A percentile compares a stretch with the other conserved stretches of the same genome.
Conservation (phyloP, 2,797 vertebrate genomes). For the Pachyuromys duprasi region DNA sequence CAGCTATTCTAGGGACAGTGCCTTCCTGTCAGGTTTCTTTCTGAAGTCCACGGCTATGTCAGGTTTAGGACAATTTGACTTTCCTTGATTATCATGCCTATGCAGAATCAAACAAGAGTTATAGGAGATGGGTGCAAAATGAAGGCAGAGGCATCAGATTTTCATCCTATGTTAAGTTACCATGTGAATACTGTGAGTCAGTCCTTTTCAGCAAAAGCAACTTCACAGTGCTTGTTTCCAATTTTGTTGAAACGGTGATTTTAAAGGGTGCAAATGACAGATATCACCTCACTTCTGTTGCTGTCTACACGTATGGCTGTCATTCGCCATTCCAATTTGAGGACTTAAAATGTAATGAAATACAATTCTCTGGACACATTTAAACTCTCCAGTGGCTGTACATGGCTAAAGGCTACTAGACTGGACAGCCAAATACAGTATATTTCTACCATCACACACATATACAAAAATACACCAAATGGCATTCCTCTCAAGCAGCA, state of each 20-base stretch:
- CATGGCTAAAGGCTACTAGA: background rate
- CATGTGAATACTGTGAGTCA: background rate
- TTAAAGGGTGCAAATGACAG: slow-evolving; percentile 13
- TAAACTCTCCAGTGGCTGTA: slow-evolving; percentile 15
- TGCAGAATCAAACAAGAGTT: background rate
- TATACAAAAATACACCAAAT: background rate
- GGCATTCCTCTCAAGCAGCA: background rate
- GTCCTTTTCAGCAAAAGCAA: background rate
- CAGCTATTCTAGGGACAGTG: background rate
- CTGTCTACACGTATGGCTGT: slow-evolving; percentile 9
- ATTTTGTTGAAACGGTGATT: slow-evolving; percentile 50
- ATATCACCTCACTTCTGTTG: background rate
- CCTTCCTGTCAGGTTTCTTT: background rate
- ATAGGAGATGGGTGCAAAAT: background rate
- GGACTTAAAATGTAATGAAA: slow-evolving; percentile 31
- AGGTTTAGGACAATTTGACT: background rate
- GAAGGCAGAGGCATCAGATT: background rate
- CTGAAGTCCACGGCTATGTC: background rate
- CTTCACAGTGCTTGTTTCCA: background rate
- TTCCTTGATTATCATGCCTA: background rate
- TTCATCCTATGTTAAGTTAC: background rate
- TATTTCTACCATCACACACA: background rate
- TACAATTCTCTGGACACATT: slow-evolving; percentile 33
- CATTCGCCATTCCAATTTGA: slow-evolving; percentile 27
- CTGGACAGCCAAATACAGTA: background rate